phyloP scores from a whole-genome alignment of 2,113 vertebrate genomes.

The Rynchops niger region DNA sequence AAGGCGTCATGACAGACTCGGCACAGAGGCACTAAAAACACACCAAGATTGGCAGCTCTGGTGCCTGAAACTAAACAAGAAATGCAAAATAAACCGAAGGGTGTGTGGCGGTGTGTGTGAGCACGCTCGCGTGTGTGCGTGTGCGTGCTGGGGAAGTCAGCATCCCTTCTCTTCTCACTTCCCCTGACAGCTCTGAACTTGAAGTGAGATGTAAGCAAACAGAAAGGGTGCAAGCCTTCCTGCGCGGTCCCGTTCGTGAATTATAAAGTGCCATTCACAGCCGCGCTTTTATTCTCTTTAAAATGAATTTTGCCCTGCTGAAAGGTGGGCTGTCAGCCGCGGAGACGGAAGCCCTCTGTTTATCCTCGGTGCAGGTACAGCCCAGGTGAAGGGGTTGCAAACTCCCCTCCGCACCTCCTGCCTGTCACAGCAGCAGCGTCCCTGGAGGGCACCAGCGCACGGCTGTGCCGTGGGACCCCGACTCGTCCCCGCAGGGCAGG shows the following conservation, averaged over 20 bases:
- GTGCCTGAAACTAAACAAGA: neutral
- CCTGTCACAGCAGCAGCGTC: neutral
- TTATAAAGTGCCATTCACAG: neutral
- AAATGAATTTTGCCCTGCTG: neutral
- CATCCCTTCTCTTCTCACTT: neutral
- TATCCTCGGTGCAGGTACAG: neutral
- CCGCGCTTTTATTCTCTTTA: neutral
- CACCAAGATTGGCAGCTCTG: constrained; percentile 30
- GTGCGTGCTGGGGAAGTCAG: neutral
- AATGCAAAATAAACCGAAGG: neutral
- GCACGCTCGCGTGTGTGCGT: neutral
- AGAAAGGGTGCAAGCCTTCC: neutral
- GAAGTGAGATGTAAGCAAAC: constrained; percentile 27
- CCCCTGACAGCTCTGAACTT: neutral
- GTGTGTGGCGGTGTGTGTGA: neutral
- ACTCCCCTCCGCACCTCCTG: no score
- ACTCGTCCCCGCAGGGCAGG: rapidly evolving
- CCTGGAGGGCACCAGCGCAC: neutral
- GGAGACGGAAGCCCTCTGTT: neutral
- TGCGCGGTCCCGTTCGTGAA: neutral
- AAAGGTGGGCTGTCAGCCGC: neutral
- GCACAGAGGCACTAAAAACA: neutral
- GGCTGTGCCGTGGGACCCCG: rapidly evolving
- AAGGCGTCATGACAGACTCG: constrained; percentile 22
- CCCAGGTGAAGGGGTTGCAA: neutral